Base-by-base conservation (phyloP, 2,797 vertebrate species). In the Aulostomus chinensis region DNA sequence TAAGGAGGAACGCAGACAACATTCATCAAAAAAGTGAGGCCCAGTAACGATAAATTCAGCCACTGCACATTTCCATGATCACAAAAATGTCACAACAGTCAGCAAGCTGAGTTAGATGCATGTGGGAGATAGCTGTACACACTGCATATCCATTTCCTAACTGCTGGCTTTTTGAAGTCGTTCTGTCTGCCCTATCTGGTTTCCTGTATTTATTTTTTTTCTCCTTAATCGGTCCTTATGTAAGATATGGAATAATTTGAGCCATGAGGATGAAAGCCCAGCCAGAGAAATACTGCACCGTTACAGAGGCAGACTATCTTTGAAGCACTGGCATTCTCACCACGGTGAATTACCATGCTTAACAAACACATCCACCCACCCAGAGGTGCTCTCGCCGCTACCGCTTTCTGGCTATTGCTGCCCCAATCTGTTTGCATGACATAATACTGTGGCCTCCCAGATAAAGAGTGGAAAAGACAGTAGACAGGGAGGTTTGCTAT, bases 71-170 rank as follows among this genome's bases (percentile, higher is more conserved):
- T 79, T 62, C 40, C 32, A 61, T 36, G 41, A 78, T 78, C 68
- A 70, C 56, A 78, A 39, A 82, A 84, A 80, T 74, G 77, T 77
- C 80, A 73, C 36, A 49, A 70, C 61, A 71, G 81, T 79, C 77
- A 70, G 81, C 51, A 68, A 78, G 84, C 52, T 54, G 78, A 80
- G 58, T 65, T 58, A 43, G 63, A 75, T 58, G 41, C 60, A 46
- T 9, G 32, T 2, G 38, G 51, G 39, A 62, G 76, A 73, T 54
- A 66, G 35, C 56, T n/a, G 7, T 22, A 56, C 43, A 45, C 3
- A 45, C 46, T n/a, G 49, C 47, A 64, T 58, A 70, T 78, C 53
- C 57, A 52, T 35, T 37, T 68, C 39, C 37, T 34, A 36, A 64
- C 52, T 37, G 48, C 40, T 20, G 32, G 33, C 58, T 37, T 39